These are phyloP conservation scores for Isaurus tuberculatus DNA, from an alignment of 92 coral and sea anemone species.

Conservation along the genomic window DNA sequence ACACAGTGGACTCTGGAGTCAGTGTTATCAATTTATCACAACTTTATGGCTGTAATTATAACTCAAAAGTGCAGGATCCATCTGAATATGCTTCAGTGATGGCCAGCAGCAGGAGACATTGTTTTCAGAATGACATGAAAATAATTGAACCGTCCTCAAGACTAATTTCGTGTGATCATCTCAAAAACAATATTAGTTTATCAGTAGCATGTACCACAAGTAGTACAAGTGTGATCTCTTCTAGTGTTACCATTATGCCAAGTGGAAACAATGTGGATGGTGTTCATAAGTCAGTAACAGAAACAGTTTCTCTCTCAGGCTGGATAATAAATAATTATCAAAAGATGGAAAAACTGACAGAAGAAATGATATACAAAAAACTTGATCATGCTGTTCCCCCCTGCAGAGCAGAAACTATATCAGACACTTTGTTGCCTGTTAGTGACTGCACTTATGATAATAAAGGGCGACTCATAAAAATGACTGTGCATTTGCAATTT, in stretches of 20 bases:
- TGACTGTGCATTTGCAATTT: slow-evolving; percentile 27
- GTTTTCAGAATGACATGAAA: background rate
- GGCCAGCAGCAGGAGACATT: background rate
- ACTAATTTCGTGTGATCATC: slow-evolving; percentile 6
- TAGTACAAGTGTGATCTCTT: background rate
- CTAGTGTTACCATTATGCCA: background rate
- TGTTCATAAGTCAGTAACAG: background rate
- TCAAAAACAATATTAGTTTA: background rate
- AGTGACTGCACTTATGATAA: slow-evolving; percentile 28
- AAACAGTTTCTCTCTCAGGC: background rate
- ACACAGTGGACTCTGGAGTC: background rate
- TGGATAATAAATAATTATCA: background rate
- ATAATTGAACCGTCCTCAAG: background rate
- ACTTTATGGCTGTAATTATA: slow-evolving; percentile 12
- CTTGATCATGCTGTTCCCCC: background rate
- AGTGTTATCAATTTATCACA: slow-evolving; percentile 12
- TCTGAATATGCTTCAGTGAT: background rate
- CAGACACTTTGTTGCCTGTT: background rate
- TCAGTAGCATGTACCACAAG: slow-evolving; percentile 7
- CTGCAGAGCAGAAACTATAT: background rate
- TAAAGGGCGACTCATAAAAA: slow-evolving; percentile 18
- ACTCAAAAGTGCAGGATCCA: background rate
- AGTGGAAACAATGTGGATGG: background rate
- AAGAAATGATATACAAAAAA: background rate
- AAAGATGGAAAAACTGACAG: background rate